Evolutionary conservation across 2,888 invertebrate genomes (phyloP).

Genomic region (Plebejus anna): DNA sequence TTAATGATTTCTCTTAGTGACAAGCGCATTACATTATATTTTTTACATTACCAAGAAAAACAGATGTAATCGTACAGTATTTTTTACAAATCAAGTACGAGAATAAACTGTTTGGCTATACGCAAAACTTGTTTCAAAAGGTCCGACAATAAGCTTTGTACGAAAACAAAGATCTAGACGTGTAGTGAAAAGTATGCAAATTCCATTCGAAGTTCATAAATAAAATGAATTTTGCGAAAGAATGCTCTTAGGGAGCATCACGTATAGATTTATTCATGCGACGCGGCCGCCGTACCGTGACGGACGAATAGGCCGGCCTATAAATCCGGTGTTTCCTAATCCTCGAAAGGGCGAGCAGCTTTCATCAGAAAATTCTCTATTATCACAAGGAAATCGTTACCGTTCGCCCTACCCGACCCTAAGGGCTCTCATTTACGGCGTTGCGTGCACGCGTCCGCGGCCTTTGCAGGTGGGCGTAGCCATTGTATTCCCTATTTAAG

Average conservation of each 20-base stretch:
- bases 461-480: slow-evolving; percentile 75
- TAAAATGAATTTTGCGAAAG: slow-evolving; percentile 44
- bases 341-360: slow-evolving; percentile 72
- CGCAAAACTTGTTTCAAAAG: background rate
- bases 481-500: slow-evolving; percentile 77
- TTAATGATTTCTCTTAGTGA: slow-evolving; percentile 5
- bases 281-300: slow-evolving; percentile 58
- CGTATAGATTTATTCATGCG: slow-evolving; percentile 57
- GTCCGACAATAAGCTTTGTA: background rate
- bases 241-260: slow-evolving; percentile 46
- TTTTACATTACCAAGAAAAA: background rate
- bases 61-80: background rate
- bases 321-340: slow-evolving; percentile 69
- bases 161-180: background rate
- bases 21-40: background rate
- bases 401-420: slow-evolving; percentile 67
- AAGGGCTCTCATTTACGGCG: slow-evolving; percentile 71
- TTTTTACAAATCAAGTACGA: background rate
- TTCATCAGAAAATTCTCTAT: slow-evolving; percentile 77
- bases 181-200: slow-evolving; percentile 8
- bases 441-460: slow-evolving; percentile 75
- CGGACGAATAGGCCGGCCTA: slow-evolving; percentile 62
- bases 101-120: background rate
- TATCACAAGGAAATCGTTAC: slow-evolving; percentile 78
- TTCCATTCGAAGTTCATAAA: slow-evolving; percentile 37